Evolutionary conservation across 2,113 vertebrate species (phyloP).

Genomic region (Spilogale gracilis): DNA sequence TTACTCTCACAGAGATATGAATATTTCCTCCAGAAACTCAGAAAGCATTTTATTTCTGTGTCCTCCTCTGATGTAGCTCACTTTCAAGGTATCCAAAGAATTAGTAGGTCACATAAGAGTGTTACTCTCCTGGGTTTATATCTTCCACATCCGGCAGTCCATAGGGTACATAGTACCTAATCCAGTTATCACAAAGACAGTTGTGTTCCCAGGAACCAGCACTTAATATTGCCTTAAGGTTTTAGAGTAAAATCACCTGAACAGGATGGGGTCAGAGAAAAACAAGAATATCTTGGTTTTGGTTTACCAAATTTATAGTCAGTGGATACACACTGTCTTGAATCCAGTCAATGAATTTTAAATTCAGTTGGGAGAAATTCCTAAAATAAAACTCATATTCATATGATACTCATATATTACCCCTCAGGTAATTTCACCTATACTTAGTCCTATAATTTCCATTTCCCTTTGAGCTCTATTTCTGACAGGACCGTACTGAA

Average conservation of each 20-base stretch:
- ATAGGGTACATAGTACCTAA: background rate
- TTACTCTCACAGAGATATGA: background rate
- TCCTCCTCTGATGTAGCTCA: background rate
- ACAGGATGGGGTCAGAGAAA: background rate
- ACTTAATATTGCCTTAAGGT: background rate
- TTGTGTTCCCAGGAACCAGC: background rate
- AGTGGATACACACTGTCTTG: background rate
- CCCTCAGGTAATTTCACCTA: background rate
- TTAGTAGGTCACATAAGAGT: background rate
- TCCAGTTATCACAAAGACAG: background rate
- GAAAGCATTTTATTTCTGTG: background rate
- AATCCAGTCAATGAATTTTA: background rate
- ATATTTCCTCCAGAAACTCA: background rate
- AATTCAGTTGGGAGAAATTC: constrained; percentile 12
- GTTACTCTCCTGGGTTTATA: background rate
- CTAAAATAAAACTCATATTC: background rate
- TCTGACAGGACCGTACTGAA: background rate
- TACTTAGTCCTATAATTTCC: background rate
- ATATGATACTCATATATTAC: background rate
- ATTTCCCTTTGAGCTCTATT: background rate
- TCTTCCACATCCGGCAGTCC: background rate
- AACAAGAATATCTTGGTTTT: background rate
- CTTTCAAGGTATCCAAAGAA: background rate
- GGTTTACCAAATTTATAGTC: background rate
- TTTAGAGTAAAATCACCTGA: constrained; percentile 7